Evolutionary conservation across 2,888 invertebrate species (phyloP), one percentile per base, ranked within the genome.

Genomic region (Ceraclea dissimilis): DNA sequence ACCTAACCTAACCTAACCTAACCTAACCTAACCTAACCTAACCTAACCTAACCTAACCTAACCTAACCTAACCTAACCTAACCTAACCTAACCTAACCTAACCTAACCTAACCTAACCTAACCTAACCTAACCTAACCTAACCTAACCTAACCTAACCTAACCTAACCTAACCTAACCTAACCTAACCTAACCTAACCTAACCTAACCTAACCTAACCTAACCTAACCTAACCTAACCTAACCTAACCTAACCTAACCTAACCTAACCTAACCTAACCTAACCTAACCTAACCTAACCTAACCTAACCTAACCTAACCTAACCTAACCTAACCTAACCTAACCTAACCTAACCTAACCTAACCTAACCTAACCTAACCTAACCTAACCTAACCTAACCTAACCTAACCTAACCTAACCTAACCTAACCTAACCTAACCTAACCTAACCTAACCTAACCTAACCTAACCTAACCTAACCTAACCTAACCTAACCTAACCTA

Each of bases 81-180:
- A 48, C 48, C 48, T 48, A 48, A 48, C 48, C 48, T 48, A 48
- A 48, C 48, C 48, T 48, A 48, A 48, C 31, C 31, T 31, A 31
- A 31, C 31, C 31, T 31, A 31, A 31, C 31, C 31, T 31, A 31
- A 31, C 31, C 48, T 48, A 48, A 31, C 17, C 48, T 19, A 51
- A 51, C 52, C 52, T 51, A 51, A 51, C 52, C 52, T 51, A 51
- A 51, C 52, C 52, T 51, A 51, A 51, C 52, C 52, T 51, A 51
- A 51, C 52, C 43, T 39, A 51, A 34, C 34, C 43, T 19, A 43
- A 34, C 34, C 43, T 19, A 43, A 34, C 34, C 43, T 19, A 43
- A 34, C 34, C 43, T 19, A 43, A 34, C 34, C 43, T 39, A 51
- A 34, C 52, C 43, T 39, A 51, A 48, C 48, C 48, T 48, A 48